phyloP scores from a whole-genome alignment of 2,113 vertebrate genomes.

The Pseudorasbora parva region DNA sequence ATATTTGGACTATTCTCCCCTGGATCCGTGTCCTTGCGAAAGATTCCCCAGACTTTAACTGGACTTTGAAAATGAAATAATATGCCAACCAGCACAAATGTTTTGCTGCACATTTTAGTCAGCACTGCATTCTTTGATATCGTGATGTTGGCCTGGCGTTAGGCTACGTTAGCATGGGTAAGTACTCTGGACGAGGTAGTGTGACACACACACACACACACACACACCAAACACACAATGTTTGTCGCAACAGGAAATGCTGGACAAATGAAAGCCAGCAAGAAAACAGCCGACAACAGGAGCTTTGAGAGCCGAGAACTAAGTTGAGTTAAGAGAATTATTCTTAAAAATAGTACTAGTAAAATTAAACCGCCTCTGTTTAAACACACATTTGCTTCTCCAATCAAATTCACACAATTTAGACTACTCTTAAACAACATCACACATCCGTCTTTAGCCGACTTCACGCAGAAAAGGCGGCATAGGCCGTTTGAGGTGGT shows the following conservation, averaged over 20 bases:
- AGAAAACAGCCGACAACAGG: slow-evolving; percentile 6
- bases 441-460: slow-evolving; percentile 28
- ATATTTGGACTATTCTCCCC: background rate
- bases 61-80: background rate
- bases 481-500: slow-evolving; percentile 63
- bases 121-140: background rate
- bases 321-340: background rate
- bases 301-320: background rate
- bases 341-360: background rate
- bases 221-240: background rate
- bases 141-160: background rate
- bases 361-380: background rate
- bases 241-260: slow-evolving; percentile 19
- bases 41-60: background rate
- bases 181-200: background rate
- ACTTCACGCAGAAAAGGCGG: slow-evolving; percentile 47
- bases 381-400: background rate
- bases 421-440: slow-evolving; percentile 28
- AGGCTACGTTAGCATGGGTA: background rate
- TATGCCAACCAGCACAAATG: background rate
- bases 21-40: background rate
- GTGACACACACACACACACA: background rate
- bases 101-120: background rate
- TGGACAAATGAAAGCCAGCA: slow-evolving; percentile 3
- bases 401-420: background rate